Evolutionary conservation across 1,140 invertebrate genomes (phyloP).

Genomic region (Penaeus vannamei): DNA sequence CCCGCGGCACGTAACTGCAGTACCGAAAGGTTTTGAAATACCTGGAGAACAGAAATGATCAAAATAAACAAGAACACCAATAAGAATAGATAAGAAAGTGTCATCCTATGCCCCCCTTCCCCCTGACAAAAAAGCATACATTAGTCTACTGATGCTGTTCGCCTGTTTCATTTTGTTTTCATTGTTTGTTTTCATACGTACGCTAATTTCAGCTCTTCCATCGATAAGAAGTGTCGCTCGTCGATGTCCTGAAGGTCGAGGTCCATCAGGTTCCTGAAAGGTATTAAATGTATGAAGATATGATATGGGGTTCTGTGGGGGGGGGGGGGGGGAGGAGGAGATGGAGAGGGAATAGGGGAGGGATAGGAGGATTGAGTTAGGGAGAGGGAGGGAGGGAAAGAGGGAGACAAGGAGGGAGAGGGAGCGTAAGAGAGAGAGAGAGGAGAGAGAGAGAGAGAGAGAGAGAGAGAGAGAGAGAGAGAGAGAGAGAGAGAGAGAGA

Average conservation of each 20-base stretch:
- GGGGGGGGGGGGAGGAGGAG: background rate
- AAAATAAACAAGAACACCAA: background rate
- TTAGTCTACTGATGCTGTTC: too few relatives aligned
- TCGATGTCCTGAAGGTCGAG: slow-evolving; percentile 72
- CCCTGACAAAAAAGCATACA: background rate
- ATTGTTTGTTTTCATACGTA: slow-evolving; percentile 45
- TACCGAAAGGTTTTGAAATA: slow-evolving; percentile 82
- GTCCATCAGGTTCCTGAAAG: slow-evolving; percentile 68
- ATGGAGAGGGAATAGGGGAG: slow-evolving; percentile 1
- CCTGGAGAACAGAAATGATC: slow-evolving; percentile 71
- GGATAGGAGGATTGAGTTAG: slow-evolving; percentile 30
- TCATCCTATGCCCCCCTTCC: background rate
- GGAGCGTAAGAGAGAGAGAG: slow-evolving; percentile 41
- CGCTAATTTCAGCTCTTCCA: slow-evolving; percentile 70
- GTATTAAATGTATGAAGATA: background rate
- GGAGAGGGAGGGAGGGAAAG: slow-evolving; percentile 34
- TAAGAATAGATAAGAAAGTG: background rate
- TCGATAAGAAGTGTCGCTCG: slow-evolving; percentile 74
- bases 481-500: slow-evolving; percentile 13
- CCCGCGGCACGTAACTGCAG: slow-evolving; percentile 78
- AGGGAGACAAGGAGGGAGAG: slow-evolving; percentile 46
- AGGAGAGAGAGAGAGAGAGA: slow-evolving; percentile 7
- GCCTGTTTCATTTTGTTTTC: too few relatives aligned
- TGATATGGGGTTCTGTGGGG: background rate
- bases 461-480: slow-evolving; percentile 32